Conservation (phyloP, 2,113 vertebrate species). For the Megaptera novaeangliae region DNA sequence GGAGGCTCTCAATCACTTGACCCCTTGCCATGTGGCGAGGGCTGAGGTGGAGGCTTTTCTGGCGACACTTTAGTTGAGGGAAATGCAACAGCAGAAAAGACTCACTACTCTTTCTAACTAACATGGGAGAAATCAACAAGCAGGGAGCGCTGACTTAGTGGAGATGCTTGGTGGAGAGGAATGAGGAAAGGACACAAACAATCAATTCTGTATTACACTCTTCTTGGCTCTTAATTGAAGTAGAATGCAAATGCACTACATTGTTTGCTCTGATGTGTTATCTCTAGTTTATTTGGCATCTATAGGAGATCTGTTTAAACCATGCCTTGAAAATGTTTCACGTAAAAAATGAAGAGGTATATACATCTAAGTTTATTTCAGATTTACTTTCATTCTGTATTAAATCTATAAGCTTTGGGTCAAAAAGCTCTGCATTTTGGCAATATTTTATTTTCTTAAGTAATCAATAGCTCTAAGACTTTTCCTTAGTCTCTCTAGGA, state of each 20-base stretch:
- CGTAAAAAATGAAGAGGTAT: neutral
- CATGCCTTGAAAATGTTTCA: neutral
- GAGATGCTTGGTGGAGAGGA: neutral
- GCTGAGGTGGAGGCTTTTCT: neutral
- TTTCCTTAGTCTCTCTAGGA: neutral
- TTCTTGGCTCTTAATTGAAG: neutral
- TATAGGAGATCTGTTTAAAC: neutral
- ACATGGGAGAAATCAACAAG: conserved; percentile 25
- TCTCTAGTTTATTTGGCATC: neutral
- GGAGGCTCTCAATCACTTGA: conserved; percentile 46
- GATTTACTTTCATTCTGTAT: neutral
- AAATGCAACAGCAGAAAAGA: neutral
- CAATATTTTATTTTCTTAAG: neutral
- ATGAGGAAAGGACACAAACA: neutral
- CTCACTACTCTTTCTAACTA: conserved; percentile 39
- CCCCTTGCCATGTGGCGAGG: conserved; percentile 49
- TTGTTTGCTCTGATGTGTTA: neutral
- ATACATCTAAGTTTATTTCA: neutral
- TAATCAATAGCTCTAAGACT: neutral
- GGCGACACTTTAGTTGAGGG: conserved; percentile 32
- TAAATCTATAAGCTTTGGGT: neutral
- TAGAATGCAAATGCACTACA: neutral
- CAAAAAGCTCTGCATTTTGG: neutral
- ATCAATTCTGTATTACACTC: neutral
- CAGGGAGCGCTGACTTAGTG: neutral